Evolutionary conservation across 2,888 invertebrate species (phyloP), one percentile per base, ranked within the genome.

Genomic region (Parelbella ahira): DNA sequence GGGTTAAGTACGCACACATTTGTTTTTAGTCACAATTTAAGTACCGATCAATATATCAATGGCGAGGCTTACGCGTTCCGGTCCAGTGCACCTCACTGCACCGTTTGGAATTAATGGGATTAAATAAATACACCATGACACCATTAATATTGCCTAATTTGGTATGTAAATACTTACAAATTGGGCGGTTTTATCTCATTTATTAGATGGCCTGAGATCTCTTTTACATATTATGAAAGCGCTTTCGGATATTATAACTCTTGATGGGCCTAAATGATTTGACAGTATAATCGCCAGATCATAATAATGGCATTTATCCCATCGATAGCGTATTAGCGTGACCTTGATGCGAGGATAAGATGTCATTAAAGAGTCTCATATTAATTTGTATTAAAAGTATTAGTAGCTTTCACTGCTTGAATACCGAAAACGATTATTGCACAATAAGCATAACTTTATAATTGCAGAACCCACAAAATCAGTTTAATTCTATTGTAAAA

Each of bases 141-240:
- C 12, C 21, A 34, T 34, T 41, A 15, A 28, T 25, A 34, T 10
- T n/a, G 33, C n/a, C 27, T 34, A 34, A 41, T 44, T 51, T 45
- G 29, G 42, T 43, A 49, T 53, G 49, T 47, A 47, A 53, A 54
- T 51, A 37, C 43, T 45, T 41, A 49, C 45, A 45, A 51, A 50
- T 53, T 51, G 51, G 33, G 25, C 27, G 28, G 29, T 30, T 45
- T 50, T 53, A 41, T 41, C 41, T 33, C 33, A 28, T 41, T 41
- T 33, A 39, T 24, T 39, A 33, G 28, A 41, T 34, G 33, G 21
- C 20, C 27, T 11, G 12, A 21, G 41, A 28, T 15, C 33, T 29
- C 15, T 9, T 41, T 41, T 41, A 27, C 25, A 27, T 41, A 28
- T 20, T 32, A 30, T 38, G 15, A 41, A 34, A 34, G 33, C 19